Evolutionary conservation across 1,140 invertebrate genomes (phyloP).

Genomic region (Anadara kagoshimensis): DNA sequence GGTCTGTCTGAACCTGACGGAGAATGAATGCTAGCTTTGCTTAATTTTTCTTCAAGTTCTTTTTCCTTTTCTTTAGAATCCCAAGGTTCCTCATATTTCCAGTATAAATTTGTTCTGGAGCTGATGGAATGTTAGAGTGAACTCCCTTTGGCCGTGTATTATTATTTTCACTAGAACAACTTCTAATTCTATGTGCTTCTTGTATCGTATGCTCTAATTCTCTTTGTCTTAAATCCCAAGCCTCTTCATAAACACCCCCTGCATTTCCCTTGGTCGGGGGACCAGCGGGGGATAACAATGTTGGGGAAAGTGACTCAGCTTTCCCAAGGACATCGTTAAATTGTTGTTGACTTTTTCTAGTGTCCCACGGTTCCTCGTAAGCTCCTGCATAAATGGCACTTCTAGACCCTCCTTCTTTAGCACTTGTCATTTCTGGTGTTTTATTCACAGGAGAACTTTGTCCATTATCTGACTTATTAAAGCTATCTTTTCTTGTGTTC

Average conservation of each 20-base stretch:
- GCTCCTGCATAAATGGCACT: conserved; percentile 6
- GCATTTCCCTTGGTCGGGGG: background rate
- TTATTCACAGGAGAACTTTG: background rate
- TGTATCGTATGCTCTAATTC: conserved; percentile 53
- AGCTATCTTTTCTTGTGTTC: conserved; percentile 1
- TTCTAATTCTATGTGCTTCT: conserved; percentile 35
- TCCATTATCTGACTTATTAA: conserved; percentile 10
- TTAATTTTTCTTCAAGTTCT: conserved; percentile 40
- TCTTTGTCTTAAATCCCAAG: conserved; percentile 55
- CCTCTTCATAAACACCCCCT: conserved; percentile 52
- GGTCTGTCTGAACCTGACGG: conserved; percentile 2
- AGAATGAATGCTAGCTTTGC: background rate
- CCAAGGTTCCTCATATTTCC: conserved; percentile 55
- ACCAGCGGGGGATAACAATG: background rate
- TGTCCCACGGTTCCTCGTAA: conserved; percentile 53
- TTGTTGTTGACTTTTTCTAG: conserved; percentile 20
- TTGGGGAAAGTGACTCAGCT: conserved; percentile 17
- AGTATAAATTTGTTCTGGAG: conserved; percentile 5
- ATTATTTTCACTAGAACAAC: conserved; percentile 17
- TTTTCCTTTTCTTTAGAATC: conserved; percentile 42
- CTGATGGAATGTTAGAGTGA: background rate
- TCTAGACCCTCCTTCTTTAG: background rate
- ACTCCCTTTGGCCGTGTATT: conserved; percentile 6
- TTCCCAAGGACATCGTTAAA: conserved; percentile 41
- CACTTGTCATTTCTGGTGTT: background rate